Percentiles rank a stretch among this genome's conserved stretches.
phyloP scores from a whole-genome alignment of 2,888 invertebrate species.

The Rhingia campestris region DNA sequence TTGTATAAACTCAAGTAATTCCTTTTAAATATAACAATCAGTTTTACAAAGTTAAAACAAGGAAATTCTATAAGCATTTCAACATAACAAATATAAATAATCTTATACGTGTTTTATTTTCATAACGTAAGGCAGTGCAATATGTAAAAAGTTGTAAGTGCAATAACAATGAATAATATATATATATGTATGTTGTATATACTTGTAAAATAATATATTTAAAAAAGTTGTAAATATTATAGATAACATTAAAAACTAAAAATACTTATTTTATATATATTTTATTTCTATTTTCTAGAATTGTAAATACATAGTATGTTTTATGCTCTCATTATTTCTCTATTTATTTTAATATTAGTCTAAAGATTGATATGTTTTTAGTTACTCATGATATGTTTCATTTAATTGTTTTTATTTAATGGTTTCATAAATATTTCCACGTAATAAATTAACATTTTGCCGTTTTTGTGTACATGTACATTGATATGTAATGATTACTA shows the following conservation, averaged over 20 bases:
- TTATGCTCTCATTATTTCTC: constrained; percentile 26
- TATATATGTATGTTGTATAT: constrained; percentile 2
- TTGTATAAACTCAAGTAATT: neutral
- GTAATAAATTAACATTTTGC: constrained; percentile 36
- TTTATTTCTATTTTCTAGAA: constrained; percentile 27
- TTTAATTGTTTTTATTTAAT: constrained; percentile 28
- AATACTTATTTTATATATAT: neutral
- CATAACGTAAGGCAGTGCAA: constrained; percentile 56
- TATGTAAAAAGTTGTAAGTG: constrained; percentile 56
- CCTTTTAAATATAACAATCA: neutral
- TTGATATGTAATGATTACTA: constrained; percentile 62
- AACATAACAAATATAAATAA: too few species aligned
- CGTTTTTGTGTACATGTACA: constrained; percentile 60
- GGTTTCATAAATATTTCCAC: constrained; percentile 36
- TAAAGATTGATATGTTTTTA: constrained; percentile 69
- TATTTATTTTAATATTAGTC: constrained; percentile 41
- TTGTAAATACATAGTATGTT: constrained; percentile 57
- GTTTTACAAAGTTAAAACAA: neutral
- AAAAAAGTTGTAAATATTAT: constrained; percentile 33
- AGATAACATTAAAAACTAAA: constrained; percentile 11
- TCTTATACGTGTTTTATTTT: neutral
- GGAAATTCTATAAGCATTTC: neutral
- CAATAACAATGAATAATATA: constrained; percentile 45
- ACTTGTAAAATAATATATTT: constrained; percentile 9
- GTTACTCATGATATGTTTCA: constrained; percentile 61